A percentile compares a stretch with the other conserved stretches of the same genome.
phyloP scores from a whole-genome alignment of 2,113 vertebrate genomes.

The Lepus europaeus region DNA sequence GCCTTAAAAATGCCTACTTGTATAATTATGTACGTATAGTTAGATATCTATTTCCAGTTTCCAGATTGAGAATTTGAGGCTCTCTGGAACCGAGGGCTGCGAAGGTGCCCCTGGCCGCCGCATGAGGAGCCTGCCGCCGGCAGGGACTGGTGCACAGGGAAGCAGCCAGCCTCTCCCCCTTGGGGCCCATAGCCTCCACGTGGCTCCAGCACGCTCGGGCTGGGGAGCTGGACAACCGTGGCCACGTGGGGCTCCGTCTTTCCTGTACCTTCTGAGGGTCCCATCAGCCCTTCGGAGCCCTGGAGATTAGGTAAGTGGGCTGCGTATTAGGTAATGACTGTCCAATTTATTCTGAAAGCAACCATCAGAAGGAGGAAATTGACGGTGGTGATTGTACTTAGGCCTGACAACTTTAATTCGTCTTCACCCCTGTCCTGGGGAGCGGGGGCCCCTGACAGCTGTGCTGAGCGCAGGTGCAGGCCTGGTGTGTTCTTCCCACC shows the following conservation, averaged over 20 bases:
- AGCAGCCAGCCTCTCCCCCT: not conserved
- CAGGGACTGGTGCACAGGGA: not conserved
- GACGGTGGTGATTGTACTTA: conserved; percentile 67
- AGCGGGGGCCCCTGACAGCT: not conserved
- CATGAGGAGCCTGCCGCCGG: not conserved
- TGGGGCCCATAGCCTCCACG: no score
- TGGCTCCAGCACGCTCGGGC: no score
- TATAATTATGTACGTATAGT: no score
- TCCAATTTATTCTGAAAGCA: conserved; percentile 78
- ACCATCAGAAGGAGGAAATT: conserved; percentile 70
- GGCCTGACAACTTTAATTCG: conserved; percentile 73
- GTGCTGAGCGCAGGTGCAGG: not conserved
- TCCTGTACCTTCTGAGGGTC: not conserved
- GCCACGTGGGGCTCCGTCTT: not conserved
- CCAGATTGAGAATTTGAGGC: not conserved
- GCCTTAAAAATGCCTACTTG: not conserved
- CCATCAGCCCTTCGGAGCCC: not conserved
- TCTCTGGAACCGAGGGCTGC: not conserved
- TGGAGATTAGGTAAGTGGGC: conserved; percentile 47
- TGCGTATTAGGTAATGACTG: conserved; percentile 56
- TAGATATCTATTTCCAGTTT: not conserved
- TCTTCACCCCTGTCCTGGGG: not conserved
- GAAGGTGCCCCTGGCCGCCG: no score
- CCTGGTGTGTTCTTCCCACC: not conserved
- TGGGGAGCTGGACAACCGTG: not conserved